phyloP scores from a whole-genome alignment of 2,797 vertebrate species.

The Aplochiton taeniatus region DNA sequence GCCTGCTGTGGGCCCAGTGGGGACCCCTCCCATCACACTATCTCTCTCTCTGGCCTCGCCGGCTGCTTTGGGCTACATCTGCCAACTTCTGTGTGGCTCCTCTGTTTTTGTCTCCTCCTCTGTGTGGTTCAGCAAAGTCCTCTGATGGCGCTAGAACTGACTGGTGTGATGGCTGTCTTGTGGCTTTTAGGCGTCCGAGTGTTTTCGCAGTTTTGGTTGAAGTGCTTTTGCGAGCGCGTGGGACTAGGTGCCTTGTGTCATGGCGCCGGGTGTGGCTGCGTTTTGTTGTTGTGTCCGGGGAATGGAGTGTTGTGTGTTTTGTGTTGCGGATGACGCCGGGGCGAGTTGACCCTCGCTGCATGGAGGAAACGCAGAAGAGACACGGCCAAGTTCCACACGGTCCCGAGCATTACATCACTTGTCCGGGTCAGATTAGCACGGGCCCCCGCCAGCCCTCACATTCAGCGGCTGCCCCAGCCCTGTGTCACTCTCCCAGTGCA shows the following conservation, averaged over 20 bases:
- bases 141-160: slow-evolving; percentile 41
- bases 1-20: slow-evolving; percentile 90
- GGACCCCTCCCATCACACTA: slow-evolving; percentile 58
- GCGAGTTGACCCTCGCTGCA: slow-evolving; percentile 71
- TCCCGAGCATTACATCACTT: slow-evolving; percentile 71
- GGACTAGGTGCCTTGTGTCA: slow-evolving; percentile 46
- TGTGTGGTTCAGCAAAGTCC: neutral
- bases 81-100: neutral
- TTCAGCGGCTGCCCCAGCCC: slow-evolving; percentile 29
- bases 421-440: slow-evolving; percentile 55
- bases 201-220: slow-evolving; percentile 61
- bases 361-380: slow-evolving; percentile 69
- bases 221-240: slow-evolving; percentile 44
- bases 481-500: slow-evolving; percentile 42
- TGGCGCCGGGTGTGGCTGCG: slow-evolving; percentile 67
- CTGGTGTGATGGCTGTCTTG: slow-evolving; percentile 41
- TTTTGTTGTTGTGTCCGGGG: slow-evolving; percentile 69
- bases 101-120: neutral
- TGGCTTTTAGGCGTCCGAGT: slow-evolving; percentile 31
- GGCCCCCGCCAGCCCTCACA: slow-evolving; percentile 47
- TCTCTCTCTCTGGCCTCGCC: slow-evolving; percentile 64
- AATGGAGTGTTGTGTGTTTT: slow-evolving; percentile 43
- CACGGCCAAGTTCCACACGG: slow-evolving; percentile 72
- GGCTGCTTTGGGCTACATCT: slow-evolving; percentile 56
- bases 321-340: slow-evolving; percentile 63